These are phyloP conservation scores for Tetrapedia diversipes DNA, from an alignment of 2,888 invertebrate genomes.

Conservation along the genomic window DNA sequence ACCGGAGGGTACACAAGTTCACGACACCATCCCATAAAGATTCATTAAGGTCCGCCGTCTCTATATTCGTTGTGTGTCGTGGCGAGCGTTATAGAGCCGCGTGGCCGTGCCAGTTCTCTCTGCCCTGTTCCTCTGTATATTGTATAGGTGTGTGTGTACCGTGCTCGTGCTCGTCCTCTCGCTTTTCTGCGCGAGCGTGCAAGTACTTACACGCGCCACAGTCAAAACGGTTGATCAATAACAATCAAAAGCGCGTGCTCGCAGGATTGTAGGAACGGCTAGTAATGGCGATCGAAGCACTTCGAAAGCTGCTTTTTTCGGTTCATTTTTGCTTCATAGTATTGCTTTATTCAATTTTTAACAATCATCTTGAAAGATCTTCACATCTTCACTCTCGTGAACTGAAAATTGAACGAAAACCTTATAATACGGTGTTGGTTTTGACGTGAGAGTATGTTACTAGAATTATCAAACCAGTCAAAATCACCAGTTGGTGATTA, in stretches of 20 bases:
- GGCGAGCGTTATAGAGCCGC: conserved; percentile 79
- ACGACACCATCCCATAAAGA: conserved; percentile 83
- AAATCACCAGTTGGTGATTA: no score
- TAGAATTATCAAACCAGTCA: no score
- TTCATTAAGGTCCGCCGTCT: conserved; percentile 82
- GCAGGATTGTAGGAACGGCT: conserved; percentile 35
- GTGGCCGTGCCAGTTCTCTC: conserved; percentile 67
- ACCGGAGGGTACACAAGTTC: conserved; percentile 82
- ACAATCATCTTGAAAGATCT: no score
- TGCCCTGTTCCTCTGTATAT: no score
- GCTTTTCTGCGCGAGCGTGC: conserved; percentile 31
- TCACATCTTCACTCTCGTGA: no score
- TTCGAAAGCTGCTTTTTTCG: no score
- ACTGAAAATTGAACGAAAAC: no score
- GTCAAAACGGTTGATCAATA: conserved; percentile 80
- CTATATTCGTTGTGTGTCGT: conserved; percentile 79
- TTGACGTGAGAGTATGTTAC: no score
- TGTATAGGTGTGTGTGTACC: conserved; percentile 40
- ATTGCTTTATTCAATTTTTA: no score
- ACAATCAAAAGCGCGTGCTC: conserved; percentile 75
- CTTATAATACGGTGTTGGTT: no score
- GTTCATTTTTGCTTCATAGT: no score
- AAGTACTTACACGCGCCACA: conserved; percentile 53
- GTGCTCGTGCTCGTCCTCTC: conserved; percentile 17
- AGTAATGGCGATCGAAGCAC: no score